phyloP scores from a whole-genome alignment of 2,888 invertebrate species.

The Myopa tessellatipennis region DNA sequence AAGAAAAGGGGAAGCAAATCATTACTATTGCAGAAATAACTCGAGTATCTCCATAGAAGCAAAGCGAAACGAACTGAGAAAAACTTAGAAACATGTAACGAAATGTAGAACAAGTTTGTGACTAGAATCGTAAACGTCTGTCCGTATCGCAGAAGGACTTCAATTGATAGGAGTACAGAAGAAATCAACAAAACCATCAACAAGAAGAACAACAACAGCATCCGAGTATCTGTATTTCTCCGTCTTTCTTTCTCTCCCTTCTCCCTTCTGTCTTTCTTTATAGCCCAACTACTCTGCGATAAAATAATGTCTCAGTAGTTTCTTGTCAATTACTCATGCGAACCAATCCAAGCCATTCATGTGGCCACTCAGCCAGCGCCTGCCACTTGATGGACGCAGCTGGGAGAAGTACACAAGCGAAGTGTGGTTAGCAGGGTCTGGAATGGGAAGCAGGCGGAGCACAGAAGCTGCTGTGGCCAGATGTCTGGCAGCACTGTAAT shows the following conservation, averaged over 20 bases:
- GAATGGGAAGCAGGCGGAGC: background rate
- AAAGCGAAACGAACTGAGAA: background rate
- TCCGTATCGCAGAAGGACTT: background rate
- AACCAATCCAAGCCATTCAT: background rate
- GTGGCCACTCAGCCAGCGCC: background rate
- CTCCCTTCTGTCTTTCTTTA: background rate
- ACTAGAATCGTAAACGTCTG: constrained; percentile 4
- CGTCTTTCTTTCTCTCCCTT: too few species aligned
- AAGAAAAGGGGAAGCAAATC: too few species aligned
- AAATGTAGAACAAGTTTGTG: constrained; percentile 20
- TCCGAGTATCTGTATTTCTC: background rate
- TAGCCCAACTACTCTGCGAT: background rate
- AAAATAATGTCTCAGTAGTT: constrained; percentile 21
- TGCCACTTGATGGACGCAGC: background rate
- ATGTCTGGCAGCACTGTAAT: constrained; percentile 28
- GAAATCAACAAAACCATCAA: background rate
- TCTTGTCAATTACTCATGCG: constrained; percentile 26
- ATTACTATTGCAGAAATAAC: too few species aligned
- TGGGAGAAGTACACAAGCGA: too few species aligned
- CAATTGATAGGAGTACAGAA: background rate
- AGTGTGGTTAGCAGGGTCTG: too few species aligned
- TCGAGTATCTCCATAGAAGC: background rate
- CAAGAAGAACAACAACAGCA: constrained; percentile 3
- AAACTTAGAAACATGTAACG: background rate
- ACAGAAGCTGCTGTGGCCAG: background rate